Evolutionary conservation across 1,140 invertebrate genomes (phyloP).

Genomic region (Conus ventricosus): DNA sequence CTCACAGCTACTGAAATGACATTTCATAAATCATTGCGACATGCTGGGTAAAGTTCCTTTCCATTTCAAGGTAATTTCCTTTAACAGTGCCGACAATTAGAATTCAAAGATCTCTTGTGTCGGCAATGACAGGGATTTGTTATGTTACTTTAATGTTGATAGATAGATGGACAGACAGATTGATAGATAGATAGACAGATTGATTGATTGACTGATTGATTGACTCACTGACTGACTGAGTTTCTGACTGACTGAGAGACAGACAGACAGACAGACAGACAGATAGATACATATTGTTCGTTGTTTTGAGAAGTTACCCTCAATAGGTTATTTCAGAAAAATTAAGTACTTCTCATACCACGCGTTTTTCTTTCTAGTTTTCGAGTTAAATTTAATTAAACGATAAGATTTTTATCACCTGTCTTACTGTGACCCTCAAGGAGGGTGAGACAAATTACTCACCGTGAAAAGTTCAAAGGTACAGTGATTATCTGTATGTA

Average conservation of each 20-base stretch:
- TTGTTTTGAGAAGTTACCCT: too few species aligned
- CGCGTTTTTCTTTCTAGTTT: background rate
- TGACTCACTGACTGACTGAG: background rate
- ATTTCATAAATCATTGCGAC: too few species aligned
- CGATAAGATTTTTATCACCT: background rate
- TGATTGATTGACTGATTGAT: background rate
- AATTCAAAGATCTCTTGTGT: too few species aligned
- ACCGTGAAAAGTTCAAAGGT: too few species aligned
- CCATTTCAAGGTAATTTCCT: too few species aligned
- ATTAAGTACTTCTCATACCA: background rate
- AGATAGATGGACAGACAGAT: background rate
- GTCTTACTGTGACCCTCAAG: background rate
- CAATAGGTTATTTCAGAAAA: too few species aligned
- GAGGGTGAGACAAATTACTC: too few species aligned
- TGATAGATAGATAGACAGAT: background rate
- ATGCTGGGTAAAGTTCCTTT: too few species aligned
- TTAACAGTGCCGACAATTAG: too few species aligned
- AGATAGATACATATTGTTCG: too few species aligned
- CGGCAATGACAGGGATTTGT: background rate
- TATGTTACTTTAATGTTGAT: background rate
- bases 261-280: too few species aligned
- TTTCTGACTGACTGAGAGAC: background rate
- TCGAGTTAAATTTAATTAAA: background rate
- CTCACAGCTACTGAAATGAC: too few species aligned
- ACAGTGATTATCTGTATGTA: background rate